Evolutionary conservation across 2,888 invertebrate species (phyloP).

Genomic region (Neoitamus cyanurus): DNA sequence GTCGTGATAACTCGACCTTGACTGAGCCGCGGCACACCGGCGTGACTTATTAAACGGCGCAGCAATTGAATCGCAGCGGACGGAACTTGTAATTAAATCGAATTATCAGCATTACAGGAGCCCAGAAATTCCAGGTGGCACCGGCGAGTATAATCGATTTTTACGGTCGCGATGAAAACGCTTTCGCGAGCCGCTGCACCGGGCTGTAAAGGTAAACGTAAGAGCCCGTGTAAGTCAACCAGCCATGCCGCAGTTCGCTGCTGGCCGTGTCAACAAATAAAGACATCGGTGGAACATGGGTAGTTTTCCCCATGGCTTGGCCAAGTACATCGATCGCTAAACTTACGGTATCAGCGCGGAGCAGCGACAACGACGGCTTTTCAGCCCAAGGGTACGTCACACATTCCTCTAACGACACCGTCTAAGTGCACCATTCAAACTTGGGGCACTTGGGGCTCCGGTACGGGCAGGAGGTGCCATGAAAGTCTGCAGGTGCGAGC

Average conservation of each 20-base stretch:
- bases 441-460: neutral
- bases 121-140: neutral
- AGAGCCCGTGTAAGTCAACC: neutral
- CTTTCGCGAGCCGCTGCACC: neutral
- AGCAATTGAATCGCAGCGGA: neutral
- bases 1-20: conserved; percentile 8
- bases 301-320: neutral
- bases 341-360: neutral
- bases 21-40: neutral
- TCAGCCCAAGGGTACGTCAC: neutral
- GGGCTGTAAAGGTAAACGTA: neutral
- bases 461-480: neutral
- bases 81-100: conserved; percentile 3
- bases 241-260: neutral
- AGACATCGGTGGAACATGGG: neutral
- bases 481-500: neutral
- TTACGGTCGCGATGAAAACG: neutral
- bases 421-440: no score
- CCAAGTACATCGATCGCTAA: neutral
- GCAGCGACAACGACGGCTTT: neutral
- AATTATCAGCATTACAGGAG: neutral
- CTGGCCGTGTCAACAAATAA: conserved; percentile 13
- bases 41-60: conserved; percentile 12
- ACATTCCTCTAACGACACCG: neutral
- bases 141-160: neutral